Conservation (phyloP, 2,113 vertebrate species). For the Bufo bufo region DNA sequence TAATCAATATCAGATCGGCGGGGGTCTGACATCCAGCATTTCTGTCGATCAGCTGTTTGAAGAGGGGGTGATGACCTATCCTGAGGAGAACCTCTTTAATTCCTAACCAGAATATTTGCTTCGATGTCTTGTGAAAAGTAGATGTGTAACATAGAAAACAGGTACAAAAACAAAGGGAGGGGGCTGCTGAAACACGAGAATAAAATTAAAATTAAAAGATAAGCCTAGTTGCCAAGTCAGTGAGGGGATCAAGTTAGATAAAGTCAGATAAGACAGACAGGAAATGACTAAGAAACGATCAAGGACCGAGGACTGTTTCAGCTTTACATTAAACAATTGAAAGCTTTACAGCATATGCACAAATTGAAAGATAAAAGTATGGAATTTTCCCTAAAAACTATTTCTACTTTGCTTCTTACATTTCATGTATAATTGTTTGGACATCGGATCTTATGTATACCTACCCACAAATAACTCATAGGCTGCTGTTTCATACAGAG, state of each 20-base stretch:
- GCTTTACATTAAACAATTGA: neutral
- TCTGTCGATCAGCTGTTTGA: no score
- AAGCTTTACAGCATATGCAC: neutral
- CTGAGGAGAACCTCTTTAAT: neutral
- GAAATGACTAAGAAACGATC: constrained; percentile 46
- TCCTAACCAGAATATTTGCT: neutral
- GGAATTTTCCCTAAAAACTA: neutral
- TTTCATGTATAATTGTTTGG: neutral
- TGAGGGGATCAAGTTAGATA: constrained; percentile 47
- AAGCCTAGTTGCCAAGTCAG: constrained; percentile 45
- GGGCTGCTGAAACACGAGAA: constrained; percentile 21
- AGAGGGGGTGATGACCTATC: no score
- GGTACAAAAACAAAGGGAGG: neutral
- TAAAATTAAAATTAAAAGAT: constrained; percentile 41
- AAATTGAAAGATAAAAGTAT: neutral
- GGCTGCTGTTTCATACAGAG: no score
- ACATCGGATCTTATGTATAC: neutral
- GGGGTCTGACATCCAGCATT: no score
- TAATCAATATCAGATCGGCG: no score
- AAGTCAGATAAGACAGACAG: constrained; percentile 49
- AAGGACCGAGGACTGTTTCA: constrained; percentile 5
- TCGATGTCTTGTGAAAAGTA: neutral
- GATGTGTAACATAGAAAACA: neutral
- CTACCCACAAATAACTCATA: no score
- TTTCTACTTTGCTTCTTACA: neutral